Evolutionary conservation across 2,797 vertebrate species (phyloP).

Genomic region (Pipistrellus kuhlii): DNA sequence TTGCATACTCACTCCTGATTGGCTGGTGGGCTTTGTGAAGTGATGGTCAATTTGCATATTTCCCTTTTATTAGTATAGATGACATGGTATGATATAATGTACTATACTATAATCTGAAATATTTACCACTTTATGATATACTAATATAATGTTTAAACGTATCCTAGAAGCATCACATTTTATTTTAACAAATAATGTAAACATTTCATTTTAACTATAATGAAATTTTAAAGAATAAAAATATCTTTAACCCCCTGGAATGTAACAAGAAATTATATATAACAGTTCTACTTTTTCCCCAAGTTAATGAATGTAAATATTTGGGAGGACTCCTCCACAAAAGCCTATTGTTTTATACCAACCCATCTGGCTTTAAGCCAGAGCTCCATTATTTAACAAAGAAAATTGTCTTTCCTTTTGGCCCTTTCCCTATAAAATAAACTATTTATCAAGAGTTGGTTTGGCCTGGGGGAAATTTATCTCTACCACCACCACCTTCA

Average conservation of each 20-base stretch:
- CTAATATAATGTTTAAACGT: not conserved
- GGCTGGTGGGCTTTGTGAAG: too few species aligned
- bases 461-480: slow-evolving; percentile 57
- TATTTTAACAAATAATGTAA: slow-evolving; percentile 34
- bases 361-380: slow-evolving; percentile 62
- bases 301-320: slow-evolving; percentile 71
- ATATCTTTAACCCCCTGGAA: not conserved
- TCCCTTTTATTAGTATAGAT: too few species aligned
- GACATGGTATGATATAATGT: not conserved
- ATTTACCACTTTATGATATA: slow-evolving; percentile 21
- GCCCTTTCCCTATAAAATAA: slow-evolving; percentile 69
- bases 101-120: not conserved
- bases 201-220: slow-evolving; percentile 45
- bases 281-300: not conserved
- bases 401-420: slow-evolving; percentile 75
- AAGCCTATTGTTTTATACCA: slow-evolving; percentile 65
- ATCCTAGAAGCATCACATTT: slow-evolving; percentile 2
- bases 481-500: not conserved
- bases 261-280: not conserved
- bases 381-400: slow-evolving; percentile 70
- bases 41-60: too few species aligned
- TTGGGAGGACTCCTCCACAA: slow-evolving; percentile 48
- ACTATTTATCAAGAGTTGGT: slow-evolving; percentile 60
- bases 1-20: too few species aligned
- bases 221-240: slow-evolving; percentile 53